Conservation (phyloP, 2,888 invertebrate genomes). For the Schizotus pectinicornis region DNA sequence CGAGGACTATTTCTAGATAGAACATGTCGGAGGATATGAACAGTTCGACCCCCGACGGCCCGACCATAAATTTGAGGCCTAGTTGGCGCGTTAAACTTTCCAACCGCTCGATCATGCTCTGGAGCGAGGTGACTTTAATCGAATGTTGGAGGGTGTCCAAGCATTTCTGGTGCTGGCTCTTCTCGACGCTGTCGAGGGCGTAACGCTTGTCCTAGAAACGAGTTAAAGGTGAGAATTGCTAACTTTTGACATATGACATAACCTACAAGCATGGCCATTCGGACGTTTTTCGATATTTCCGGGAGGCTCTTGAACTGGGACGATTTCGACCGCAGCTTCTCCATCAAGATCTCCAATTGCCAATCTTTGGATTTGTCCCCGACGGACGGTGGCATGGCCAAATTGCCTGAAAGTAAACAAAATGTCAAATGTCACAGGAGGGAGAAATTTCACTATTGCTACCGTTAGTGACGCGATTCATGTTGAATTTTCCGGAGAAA, state of each 20-base stretch:
- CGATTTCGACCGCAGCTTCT: slow-evolving; percentile 84
- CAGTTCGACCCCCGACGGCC: slow-evolving; percentile 78
- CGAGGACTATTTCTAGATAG: slow-evolving; percentile 88
- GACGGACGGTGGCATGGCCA: slow-evolving; percentile 37
- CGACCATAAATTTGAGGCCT: slow-evolving; percentile 88
- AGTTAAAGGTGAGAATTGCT: slow-evolving; percentile 1
- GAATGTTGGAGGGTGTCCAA: slow-evolving; percentile 91
- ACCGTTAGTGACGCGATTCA: slow-evolving; percentile 48
- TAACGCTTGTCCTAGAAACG: slow-evolving; percentile 82
- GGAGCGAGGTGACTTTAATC: slow-evolving; percentile 89
- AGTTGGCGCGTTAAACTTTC: slow-evolving; percentile 90
- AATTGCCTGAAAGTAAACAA: slow-evolving; percentile 34
- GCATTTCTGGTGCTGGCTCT: slow-evolving; percentile 86
- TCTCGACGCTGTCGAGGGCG: slow-evolving; percentile 84
- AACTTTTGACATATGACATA: slow-evolving; percentile 30
- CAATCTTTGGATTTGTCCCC: slow-evolving; percentile 72
- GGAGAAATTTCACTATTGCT: slow-evolving; percentile 16
- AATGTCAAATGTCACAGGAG: slow-evolving; percentile 15
- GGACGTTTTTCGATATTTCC: slow-evolving; percentile 86
- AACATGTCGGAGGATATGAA: slow-evolving; percentile 98
- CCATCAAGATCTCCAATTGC: slow-evolving; percentile 90
- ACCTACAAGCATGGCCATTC: slow-evolving; percentile 83
- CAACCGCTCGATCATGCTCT: slow-evolving; percentile 89
- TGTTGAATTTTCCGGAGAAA: slow-evolving; percentile 26
- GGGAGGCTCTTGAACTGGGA: slow-evolving; percentile 80